Evolutionary conservation across 2,113 vertebrate species (phyloP), one percentile per base, ranked within the genome.

Genomic region (Piaya cayana): DNA sequence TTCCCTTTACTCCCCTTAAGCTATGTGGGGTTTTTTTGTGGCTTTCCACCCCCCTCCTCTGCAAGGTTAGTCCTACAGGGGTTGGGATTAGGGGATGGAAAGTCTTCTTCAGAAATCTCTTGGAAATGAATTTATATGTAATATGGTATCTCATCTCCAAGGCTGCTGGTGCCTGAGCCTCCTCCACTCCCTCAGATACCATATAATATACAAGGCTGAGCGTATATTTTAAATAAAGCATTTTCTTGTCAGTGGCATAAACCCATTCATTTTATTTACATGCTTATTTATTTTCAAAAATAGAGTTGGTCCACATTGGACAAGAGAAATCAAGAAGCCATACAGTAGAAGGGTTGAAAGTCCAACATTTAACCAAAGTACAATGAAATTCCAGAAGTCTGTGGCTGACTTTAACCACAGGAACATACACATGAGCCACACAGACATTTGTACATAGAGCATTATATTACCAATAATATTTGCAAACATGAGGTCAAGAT

Each of bases 381-480:
- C 95, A 94, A 92, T 92, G 95, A 96, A 93, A 92, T 96, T 96
- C 81, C 85, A 97, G 93, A 94, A 69, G 74, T 95, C 96, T 90
- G 95, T 71, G 95, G 96, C 75, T 91, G 68, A 97, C 92, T 95
- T 78, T 42, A 95, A 93, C 90, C 96, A 97, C 92, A 97, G 93
- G 92, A 92, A 97, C 90, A 97, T 95, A 97, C 93, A 92, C 71
- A 96, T 86, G 86, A 93, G 90, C 78, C 85, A 97, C 85, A 95
- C 59, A 97, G 85, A 97, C 89, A 97, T 78, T 95, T 95, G 95
- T 94, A 96, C 69, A 96, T 92, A 97, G 74, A 94, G 95, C 91
- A 97, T 95, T 92, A 75, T 96, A 97, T 96, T 96, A 96, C 95
- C 96, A 96, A 97, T 88, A 96, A 89, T 96, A 97, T 97, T 97